Percentiles rank a stretch among this genome's conserved stretches.
phyloP scores from a whole-genome alignment of 2,888 invertebrate species.

The Chironomus riparius region DNA sequence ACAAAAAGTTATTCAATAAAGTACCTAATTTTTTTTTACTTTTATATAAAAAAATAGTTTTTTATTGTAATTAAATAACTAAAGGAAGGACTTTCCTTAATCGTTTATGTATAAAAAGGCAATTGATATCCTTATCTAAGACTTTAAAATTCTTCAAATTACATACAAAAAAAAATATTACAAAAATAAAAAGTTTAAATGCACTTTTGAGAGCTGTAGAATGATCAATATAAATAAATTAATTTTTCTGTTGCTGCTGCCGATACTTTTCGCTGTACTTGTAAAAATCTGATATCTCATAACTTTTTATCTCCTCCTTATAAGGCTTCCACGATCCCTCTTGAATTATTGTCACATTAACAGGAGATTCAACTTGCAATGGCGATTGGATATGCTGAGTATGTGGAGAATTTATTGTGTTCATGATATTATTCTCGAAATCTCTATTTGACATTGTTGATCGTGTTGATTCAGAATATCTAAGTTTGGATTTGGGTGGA shows the following conservation, averaged over 20 bases:
- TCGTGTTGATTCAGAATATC: slow-evolving; percentile 20
- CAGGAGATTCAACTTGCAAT: slow-evolving; percentile 63
- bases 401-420: neutral
- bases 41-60: too few relatives aligned
- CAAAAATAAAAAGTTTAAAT: neutral
- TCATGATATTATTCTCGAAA: slow-evolving; percentile 12
- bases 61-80: too few relatives aligned
- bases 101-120: neutral
- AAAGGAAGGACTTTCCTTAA: too few relatives aligned
- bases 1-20: too few relatives aligned
- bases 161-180: neutral
- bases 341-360: slow-evolving; percentile 75
- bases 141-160: neutral
- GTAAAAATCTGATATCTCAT: slow-evolving; percentile 96
- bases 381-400: neutral
- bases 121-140: neutral
- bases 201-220: neutral
- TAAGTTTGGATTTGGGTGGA: slow-evolving; percentile 20
- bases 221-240: neutral
- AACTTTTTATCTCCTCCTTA: slow-evolving; percentile 90
- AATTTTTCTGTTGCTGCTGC: slow-evolving; percentile 39
- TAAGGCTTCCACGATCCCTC: slow-evolving; percentile 85
- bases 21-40: too few relatives aligned
- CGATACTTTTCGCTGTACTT: slow-evolving; percentile 93
- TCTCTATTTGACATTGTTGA: slow-evolving; percentile 16